Percentiles rank a stretch among this genome's conserved stretches.
Evolutionary conservation across 2,797 vertebrate genomes (phyloP).

Genomic region (Acanthiza pusilla): DNA sequence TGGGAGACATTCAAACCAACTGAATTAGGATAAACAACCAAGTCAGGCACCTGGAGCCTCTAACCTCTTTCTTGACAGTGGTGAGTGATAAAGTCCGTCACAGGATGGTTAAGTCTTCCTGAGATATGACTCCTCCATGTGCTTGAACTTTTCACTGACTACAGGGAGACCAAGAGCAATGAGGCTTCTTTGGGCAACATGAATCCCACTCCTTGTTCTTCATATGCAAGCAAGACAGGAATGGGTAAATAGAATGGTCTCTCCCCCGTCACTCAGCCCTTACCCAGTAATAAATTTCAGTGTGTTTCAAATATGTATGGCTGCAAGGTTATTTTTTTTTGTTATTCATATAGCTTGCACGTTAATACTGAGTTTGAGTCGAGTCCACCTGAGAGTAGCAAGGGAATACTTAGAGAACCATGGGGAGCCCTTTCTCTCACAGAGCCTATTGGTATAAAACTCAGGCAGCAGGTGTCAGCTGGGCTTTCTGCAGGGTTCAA

Average conservation of each 20-base stretch:
- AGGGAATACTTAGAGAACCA: neutral
- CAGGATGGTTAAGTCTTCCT: neutral
- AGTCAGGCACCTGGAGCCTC: neutral
- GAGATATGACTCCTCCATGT: neutral
- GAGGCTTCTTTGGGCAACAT: neutral
- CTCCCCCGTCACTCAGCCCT: neutral
- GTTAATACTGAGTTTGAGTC: neutral
- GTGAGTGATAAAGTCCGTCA: neutral
- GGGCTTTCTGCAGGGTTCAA: neutral
- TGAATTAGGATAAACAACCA: neutral
- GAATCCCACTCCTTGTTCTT: neutral
- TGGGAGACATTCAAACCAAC: neutral
- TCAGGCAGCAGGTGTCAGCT: neutral
- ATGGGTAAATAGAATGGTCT: accelerated
- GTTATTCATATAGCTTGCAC: neutral
- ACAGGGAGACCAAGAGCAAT: neutral
- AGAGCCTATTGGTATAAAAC: neutral
- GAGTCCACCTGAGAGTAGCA: neutral
- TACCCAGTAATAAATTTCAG: neutral
- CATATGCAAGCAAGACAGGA: neutral
- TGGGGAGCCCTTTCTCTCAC: neutral
- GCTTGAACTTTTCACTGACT: neutral
- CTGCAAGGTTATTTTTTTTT: neutral
- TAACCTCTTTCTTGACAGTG: neutral
- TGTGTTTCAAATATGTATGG: neutral